Percentiles rank a stretch among this genome's conserved stretches.
These are phyloP conservation scores for Manis crassicaudata DNA, from an alignment of 2,797 vertebrate species.

Conservation along the genomic window DNA sequence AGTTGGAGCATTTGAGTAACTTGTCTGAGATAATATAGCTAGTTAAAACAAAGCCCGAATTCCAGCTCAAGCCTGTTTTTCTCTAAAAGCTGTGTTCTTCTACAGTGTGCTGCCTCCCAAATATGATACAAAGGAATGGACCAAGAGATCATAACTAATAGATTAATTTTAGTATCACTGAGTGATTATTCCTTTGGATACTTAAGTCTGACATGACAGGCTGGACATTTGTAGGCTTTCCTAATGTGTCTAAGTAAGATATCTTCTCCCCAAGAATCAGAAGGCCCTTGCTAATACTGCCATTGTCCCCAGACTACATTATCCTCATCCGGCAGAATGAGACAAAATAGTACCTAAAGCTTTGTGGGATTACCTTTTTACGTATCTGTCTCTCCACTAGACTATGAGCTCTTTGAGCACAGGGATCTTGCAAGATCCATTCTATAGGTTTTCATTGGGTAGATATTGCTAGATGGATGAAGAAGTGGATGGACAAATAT, in stretches of 20 bases:
- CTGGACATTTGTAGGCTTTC: not conserved
- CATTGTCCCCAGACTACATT: not conserved
- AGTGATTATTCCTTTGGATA: conserved; percentile 31
- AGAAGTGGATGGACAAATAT: not conserved
- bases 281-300: not conserved
- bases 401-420: not conserved
- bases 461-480: not conserved
- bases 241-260: not conserved
- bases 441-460: not conserved
- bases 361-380: not conserved
- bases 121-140: not conserved
- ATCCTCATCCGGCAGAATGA: not conserved
- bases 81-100: not conserved
- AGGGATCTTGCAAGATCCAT: not conserved
- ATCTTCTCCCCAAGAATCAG: not conserved
- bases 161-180: not conserved
- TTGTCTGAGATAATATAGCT: not conserved
- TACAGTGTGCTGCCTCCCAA: not conserved
- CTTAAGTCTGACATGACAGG: not conserved
- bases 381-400: not conserved
- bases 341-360: not conserved
- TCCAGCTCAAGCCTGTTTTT: conserved; percentile 12
- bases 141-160: not conserved
- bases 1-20: conserved; percentile 20
- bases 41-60: conserved; percentile 32